Base-by-base conservation (phyloP, 2,797 vertebrate genomes). In the Phrynocephalus forsythii region DNA sequence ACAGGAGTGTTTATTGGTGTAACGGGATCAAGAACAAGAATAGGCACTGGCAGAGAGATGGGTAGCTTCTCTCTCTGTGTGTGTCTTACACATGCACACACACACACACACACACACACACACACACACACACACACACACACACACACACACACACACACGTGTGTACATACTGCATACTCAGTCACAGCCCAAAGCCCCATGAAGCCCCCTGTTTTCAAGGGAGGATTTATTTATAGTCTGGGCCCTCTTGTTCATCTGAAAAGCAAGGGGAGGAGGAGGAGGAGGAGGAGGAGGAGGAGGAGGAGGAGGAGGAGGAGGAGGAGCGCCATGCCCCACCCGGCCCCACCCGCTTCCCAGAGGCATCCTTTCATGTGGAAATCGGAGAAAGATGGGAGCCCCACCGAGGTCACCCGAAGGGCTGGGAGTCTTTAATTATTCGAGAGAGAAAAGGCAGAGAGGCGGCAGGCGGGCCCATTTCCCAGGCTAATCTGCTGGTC, bases 281-380 rank as follows among this genome's bases (percentile, higher is more conserved):
- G 33, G 33, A 33, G 33, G 33, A 33, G 33, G 15, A 30, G 28
- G 30, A 18, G 72, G 24, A n/a, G 13, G 26, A 30, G n/a, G n/a
- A n/a, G 33, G 33, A 33, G 33, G 33, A 33, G 33, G 33, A 33
- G 33, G 33, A 33, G 33, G 15, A 30, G 28, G 30, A 18, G 72
- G 24, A n/a, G 13, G 26, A 30, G n/a, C 9, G 28, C 52, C 30
- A 16, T 3, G 18, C 15, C 44, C 60, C 60, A 63, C 60, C 60
- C 16, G 13, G 13, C 60, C 15, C 22, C 60, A 28, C 73, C 13
- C 4, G 91, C 94, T 94, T 94, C 92, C 85, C 33, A 20, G 89
- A 91, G 93, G 90, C 90, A 91, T 95, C 95, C 96, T 97, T 97
- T 97, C 97, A 97, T 97, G 96, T 97, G 97, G 95, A 97, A 97